These are phyloP conservation scores for Galendromus occidentalis DNA, from an alignment of 1,140 invertebrate genomes.

Conservation along the genomic window DNA sequence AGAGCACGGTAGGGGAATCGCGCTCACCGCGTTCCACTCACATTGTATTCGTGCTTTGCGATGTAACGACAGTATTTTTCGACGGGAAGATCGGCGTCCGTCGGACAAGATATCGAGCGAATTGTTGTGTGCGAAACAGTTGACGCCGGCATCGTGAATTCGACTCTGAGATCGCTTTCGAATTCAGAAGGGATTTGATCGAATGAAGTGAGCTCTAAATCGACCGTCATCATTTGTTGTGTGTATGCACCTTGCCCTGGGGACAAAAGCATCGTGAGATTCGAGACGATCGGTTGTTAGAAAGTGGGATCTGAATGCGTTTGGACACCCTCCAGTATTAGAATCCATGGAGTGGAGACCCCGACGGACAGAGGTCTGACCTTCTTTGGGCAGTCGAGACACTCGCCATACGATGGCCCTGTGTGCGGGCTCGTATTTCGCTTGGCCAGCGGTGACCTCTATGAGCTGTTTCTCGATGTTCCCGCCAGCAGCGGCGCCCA, in stretches of 20 bases:
- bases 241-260: conserved; percentile 63
- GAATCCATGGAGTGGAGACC: conserved; percentile 8
- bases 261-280: not conserved
- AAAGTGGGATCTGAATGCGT: not conserved
- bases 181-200: conserved; percentile 88
- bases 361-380: too few relatives aligned
- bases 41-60: conserved; percentile 80
- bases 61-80: conserved; percentile 96
- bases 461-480: conserved; percentile 77
- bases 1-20: too few relatives aligned
- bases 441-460: conserved; percentile 90
- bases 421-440: conserved; percentile 98
- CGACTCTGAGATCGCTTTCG: conserved; percentile 65
- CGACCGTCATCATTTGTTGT: conserved; percentile 76
- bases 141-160: conserved; percentile 96
- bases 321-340: not conserved
- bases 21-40: conserved; percentile 13
- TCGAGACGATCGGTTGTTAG: not conserved
- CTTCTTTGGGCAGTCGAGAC: conserved; percentile 80
- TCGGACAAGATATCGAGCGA: conserved; percentile 69
- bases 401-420: conserved; percentile 94
- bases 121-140: conserved; percentile 91
- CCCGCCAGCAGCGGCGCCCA: conserved; percentile 58
- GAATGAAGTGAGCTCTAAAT: conserved; percentile 80
- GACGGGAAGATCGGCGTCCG: conserved; percentile 68